phyloP scores from a whole-genome alignment of 2,888 invertebrate genomes.

The Lagria hirta region DNA sequence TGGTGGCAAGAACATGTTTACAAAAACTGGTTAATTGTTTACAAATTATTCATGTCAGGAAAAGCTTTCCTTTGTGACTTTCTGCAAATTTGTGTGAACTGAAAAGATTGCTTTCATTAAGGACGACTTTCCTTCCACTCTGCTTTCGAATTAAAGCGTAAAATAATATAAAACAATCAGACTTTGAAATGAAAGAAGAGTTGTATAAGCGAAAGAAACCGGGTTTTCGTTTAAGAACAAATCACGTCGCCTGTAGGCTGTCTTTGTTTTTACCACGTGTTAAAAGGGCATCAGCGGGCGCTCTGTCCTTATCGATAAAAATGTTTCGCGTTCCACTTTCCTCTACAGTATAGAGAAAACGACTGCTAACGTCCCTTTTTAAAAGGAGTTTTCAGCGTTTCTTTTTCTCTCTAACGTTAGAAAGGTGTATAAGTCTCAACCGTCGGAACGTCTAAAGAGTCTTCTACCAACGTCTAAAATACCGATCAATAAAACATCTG shows the following conservation, averaged over 20 bases:
- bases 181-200: slow-evolving; percentile 37
- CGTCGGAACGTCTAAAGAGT: slow-evolving; percentile 47
- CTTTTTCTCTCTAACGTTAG: slow-evolving; percentile 34
- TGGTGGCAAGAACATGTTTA: too few species aligned
- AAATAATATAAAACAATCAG: slow-evolving; percentile 37
- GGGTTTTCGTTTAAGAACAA: too few species aligned
- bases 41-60: too few species aligned
- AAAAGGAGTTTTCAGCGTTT: slow-evolving; percentile 33
- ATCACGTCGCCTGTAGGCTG: background rate
- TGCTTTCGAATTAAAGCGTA: slow-evolving; percentile 32
- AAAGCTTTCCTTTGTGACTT: too few species aligned
- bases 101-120: slow-evolving; percentile 4
- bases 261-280: slow-evolving; percentile 1
- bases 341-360: slow-evolving; percentile 32
- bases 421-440: slow-evolving; percentile 40
- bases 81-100: too few species aligned
- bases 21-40: too few species aligned
- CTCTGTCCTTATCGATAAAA: slow-evolving; percentile 33
- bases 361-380: slow-evolving; percentile 37
- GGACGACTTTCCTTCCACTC: slow-evolving; percentile 4
- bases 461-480: slow-evolving; percentile 49
- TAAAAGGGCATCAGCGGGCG: too few species aligned
- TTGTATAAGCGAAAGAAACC: slow-evolving; percentile 11
- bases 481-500: slow-evolving; percentile 55
- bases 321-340: slow-evolving; percentile 38